Evolutionary conservation across 2,888 invertebrate species (phyloP).

Genomic region (Lochmaea capreae): DNA sequence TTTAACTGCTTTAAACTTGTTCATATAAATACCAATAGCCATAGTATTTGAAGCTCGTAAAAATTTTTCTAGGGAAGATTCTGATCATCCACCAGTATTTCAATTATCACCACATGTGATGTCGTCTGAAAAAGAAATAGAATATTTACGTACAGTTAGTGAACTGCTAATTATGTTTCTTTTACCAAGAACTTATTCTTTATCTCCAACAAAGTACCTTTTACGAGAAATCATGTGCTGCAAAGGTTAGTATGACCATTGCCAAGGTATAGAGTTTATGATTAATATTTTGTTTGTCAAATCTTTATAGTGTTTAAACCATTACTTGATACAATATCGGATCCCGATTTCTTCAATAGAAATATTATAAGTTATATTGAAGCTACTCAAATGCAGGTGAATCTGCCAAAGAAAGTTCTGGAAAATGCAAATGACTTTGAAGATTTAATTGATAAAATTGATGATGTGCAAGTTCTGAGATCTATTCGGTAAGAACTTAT

Average conservation of each 20-base stretch:
- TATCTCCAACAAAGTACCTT: constrained; percentile 82
- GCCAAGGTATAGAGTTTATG: neutral
- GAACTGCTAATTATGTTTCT: constrained; percentile 85
- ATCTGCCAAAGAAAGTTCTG: constrained; percentile 84
- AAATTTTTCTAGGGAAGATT: constrained; percentile 69
- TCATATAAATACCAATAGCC: neutral
- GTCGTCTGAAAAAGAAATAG: constrained; percentile 79
- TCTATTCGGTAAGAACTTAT: constrained; percentile 74
- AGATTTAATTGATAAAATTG: constrained; percentile 85
- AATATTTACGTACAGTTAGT: constrained; percentile 84
- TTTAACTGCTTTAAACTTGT: neutral
- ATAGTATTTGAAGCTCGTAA: neutral
- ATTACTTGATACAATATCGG: constrained; percentile 84
- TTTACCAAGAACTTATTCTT: constrained; percentile 83
- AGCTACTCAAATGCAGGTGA: constrained; percentile 81
- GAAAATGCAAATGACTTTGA: constrained; percentile 92
- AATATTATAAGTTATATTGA: constrained; percentile 87
- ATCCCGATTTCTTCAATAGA: constrained; percentile 92
- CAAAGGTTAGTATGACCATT: constrained; percentile 73
- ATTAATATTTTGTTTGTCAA: constrained; percentile 1
- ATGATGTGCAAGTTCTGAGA: constrained; percentile 85
- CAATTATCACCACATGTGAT: constrained; percentile 80
- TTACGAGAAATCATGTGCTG: constrained; percentile 86
- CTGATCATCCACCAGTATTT: constrained; percentile 76
- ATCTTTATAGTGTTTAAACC: constrained; percentile 79